Evolutionary conservation across 2,888 invertebrate species (phyloP), one percentile per base, ranked within the genome.

Genomic region (Rhagium mordax): DNA sequence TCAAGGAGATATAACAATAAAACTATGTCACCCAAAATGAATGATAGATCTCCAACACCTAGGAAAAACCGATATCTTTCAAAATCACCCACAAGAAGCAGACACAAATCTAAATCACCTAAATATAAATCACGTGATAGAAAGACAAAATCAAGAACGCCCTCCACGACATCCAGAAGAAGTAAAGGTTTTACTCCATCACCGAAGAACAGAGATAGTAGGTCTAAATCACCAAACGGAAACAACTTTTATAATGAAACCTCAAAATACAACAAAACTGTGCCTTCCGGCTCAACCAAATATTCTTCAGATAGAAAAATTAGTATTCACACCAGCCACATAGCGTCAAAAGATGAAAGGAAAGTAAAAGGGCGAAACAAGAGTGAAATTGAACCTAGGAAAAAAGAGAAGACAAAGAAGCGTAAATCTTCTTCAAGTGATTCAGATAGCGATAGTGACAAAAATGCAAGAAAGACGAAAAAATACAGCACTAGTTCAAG

Each of bases 401-500:
- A 51, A 61, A 67, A 55, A 41, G 41, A 41, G n/a, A 51, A 70
- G 8, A 70, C 71, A 18, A 72, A 60, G 8, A 70, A 51, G 57
- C 16, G 15, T 20, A 61, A 71, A 60, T 61, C 29, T 49, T 66
- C 67, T 15, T 61, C 61, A 60, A 62, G 49, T 62, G 70, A 74
- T 27, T 59, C 55, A 33, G 71, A 74, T 47, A 60, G 65, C 69
- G 55, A 66, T 3, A 70, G 60, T 47, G 57, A 68, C 3, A 5
- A 27, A 27, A 16, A 27, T 4, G 5, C 10, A 64, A 62, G 5
- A 33, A 60, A 73, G 59, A 47, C 29, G 29, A 33, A 75, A 57
- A n/a, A 72, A 67, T 27, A 18, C 20, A 24, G 33, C 21, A 15
- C 55, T 41, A 15, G 65, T 24, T 71, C 75, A 60, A 83, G 72